Evolutionary conservation across 2,888 invertebrate species (phyloP), one percentile per base, ranked within the genome.

Genomic region (Lissocephala sabroskyi): DNA sequence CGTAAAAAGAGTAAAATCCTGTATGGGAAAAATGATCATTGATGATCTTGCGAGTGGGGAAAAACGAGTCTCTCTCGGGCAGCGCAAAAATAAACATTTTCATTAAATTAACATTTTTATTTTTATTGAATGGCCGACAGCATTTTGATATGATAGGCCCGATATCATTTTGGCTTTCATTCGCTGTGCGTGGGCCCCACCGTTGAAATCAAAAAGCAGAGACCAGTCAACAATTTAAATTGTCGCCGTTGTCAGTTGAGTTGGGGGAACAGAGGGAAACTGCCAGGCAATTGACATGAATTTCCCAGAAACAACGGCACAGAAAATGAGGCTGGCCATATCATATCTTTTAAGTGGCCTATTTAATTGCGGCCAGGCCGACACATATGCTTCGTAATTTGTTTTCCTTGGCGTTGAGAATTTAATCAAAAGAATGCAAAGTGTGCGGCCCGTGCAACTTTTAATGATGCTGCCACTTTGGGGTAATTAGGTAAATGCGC

Each of bases 391-490:
- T 40, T 41, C 53, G 42, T 19, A 28, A 28, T 49, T 53, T 35
- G 49, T 50, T 57, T n/a, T 18, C 23, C 10, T 37, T 19, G 59
- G 56, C 45, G 57, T 56, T 59, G 64, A n/a, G n/a, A n/a, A n/a
- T n/a, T n/a, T n/a, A n/a, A 75, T 71, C 65, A 71, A 75, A 56
- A 42, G 47, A 49, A 45, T n/a, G n/a, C n/a, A n/a, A n/a, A 23
- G 49, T 37, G 37, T 11, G 50, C 23, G 23, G 4, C 7, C 52
- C 28, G 51, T 49, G 65, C 55, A 70, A 70, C 65, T 70, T 73
- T 68, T 67, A 68, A 68, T 71, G 76, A 68, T 68, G 74, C 52
- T 68, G 62, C 74, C 60, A 62, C 74, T 67, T 59, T 56, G 68
- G 41, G 45, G 73, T 75, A 70, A 75, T 70, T 70, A 70, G 76